Base-by-base conservation (phyloP, 2,888 invertebrate genomes). In the Papilio elwesi region DNA sequence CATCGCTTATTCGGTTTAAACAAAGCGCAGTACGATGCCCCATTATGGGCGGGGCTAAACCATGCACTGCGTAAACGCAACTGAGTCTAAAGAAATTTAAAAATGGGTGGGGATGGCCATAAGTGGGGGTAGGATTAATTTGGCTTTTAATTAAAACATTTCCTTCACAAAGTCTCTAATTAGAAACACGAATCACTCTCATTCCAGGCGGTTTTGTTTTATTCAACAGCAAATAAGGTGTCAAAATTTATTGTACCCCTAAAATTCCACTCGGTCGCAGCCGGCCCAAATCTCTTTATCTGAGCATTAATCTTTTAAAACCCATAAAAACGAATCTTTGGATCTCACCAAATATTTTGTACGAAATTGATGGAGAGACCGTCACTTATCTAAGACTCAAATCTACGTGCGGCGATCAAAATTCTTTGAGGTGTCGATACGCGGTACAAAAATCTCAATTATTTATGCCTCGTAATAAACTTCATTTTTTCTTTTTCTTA, bases 341-440 rank as follows among this genome's bases (percentile, higher is more conserved):
- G 87, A 91, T 92, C 91, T 91, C 85, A 87, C 83, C 83, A 90
- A 92, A 92, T 90, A 91, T 93, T 92, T 92, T 90, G 89, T 91
- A 89, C 84, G 82, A 91, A 92, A 93, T 92, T 92, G 91, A 93
- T 92, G 91, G 88, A 84, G 89, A 87, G 83, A 88, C 88, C 86
- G 81, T 84, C 78, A 81, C 81, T 90, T 92, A 93, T 93, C 93
- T 83, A 78, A 78, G 83, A 80, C 84, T 85, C 74, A 82, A 84
- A 92, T 93, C 92, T 87, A 87, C 82, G 83, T 85, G 81, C 80
- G 84, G 80, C 87, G 84, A 91, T 92, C 88, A 90, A 92, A 90
- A 93, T 93, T 93, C 92, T 87, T 92, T 88, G 89, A 93, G 93
- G 93, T 93, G 93, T 93, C 91, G 88, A 93, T 93, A 92, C 90